A percentile compares a stretch with the other conserved stretches of the same genome.
These are phyloP conservation scores for Phylloscopus trochilus DNA, from an alignment of 2,113 vertebrate species.

Conservation along the genomic window DNA sequence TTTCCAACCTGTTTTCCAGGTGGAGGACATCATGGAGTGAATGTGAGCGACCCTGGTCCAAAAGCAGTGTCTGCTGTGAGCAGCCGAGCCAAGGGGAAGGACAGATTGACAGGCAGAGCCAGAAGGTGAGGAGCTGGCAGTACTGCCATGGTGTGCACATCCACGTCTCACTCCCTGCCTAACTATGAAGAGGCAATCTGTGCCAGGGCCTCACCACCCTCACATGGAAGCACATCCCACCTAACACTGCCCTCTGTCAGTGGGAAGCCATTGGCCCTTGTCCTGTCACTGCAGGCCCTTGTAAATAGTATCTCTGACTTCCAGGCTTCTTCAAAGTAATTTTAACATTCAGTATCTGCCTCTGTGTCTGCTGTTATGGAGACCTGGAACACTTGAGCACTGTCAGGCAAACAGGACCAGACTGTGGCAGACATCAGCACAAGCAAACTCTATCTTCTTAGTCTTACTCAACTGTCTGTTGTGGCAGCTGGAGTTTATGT, in stretches of 20 bases:
- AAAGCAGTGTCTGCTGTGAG: constrained; percentile 74
- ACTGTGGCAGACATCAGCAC: background rate
- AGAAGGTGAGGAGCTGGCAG: constrained; percentile 79
- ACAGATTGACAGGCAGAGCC: constrained; percentile 93
- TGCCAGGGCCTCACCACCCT: background rate
- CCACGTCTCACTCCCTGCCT: background rate
- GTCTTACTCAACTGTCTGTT: background rate
- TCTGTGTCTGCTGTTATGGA: background rate
- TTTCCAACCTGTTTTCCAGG: constrained; percentile 69
- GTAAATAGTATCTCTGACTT: background rate
- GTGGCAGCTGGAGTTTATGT: background rate
- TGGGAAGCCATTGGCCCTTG: background rate
- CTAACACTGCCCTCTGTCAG: background rate
- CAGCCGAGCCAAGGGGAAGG: constrained; percentile 90
- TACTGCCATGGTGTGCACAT: rapidly evolving
- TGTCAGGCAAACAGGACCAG: background rate
- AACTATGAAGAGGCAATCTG: background rate
- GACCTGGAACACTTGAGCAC: background rate
- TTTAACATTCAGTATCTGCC: background rate
- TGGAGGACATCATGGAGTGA: constrained; percentile 71
- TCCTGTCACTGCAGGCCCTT: background rate
- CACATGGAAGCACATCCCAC: background rate
- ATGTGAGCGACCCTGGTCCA: constrained; percentile 58
- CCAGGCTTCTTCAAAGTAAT: background rate
- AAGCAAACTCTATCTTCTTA: background rate